Evolutionary conservation across 2,888 invertebrate genomes (phyloP).

Genomic region (Drosophila melanosoma): DNA sequence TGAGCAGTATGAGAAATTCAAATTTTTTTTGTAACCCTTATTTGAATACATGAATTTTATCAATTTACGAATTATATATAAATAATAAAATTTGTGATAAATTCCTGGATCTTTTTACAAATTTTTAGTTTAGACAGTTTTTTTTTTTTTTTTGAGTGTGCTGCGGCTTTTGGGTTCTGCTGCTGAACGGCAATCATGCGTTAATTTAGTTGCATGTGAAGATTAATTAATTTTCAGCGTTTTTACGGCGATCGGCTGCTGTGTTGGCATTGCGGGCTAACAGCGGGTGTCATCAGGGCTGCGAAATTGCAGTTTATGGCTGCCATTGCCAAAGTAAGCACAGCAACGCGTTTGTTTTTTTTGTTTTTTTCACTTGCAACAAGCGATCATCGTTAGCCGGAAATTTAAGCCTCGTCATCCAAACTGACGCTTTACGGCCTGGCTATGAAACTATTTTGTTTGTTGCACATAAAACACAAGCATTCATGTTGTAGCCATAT

Average conservation of each 20-base stretch:
- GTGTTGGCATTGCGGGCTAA: constrained; percentile 32
- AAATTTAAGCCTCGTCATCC: constrained; percentile 31
- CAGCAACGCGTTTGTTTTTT: constrained; percentile 19
- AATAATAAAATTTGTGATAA: not conserved
- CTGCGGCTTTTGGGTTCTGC: constrained; percentile 16
- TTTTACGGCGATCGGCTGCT: constrained; percentile 60
- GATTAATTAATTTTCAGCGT: constrained; percentile 79
- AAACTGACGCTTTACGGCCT: constrained; percentile 57
- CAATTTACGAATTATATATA: not conserved
- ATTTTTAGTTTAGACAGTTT: not conserved
- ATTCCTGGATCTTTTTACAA: not conserved
- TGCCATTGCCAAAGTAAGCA: constrained; percentile 53
- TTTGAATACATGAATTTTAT: not conserved
- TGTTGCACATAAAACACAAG: constrained; percentile 50
- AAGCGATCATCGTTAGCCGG: constrained; percentile 31
- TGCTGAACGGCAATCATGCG: constrained; percentile 73
- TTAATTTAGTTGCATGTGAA: constrained; percentile 81
- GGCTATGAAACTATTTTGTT: constrained; percentile 56
- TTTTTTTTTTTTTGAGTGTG: not conserved
- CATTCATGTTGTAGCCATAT: constrained; percentile 28
- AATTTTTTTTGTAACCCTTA: not conserved
- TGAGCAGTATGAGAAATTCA: not conserved
- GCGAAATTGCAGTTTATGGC: constrained; percentile 67
- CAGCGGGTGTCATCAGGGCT: constrained; percentile 76
- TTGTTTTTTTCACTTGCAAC: constrained; percentile 1